phyloP scores from a whole-genome alignment of 2,797 vertebrate species.

The Falco biarmicus region DNA sequence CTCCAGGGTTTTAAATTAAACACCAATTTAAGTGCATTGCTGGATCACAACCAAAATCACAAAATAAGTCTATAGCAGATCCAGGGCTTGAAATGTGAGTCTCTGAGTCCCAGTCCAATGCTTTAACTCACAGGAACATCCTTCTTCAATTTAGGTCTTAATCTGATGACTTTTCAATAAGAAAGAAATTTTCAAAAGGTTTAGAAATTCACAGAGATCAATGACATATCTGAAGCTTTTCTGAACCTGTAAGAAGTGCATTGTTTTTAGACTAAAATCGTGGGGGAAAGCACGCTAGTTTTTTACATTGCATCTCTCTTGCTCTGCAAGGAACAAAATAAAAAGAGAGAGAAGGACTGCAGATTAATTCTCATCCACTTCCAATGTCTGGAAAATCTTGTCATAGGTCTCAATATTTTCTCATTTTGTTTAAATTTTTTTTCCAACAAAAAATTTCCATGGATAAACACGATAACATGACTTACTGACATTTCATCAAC shows the following conservation, averaged over 20 bases:
- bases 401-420: background rate
- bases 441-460: background rate
- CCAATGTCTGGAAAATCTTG: background rate
- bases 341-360: background rate
- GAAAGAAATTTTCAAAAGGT: background rate
- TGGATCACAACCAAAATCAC: conserved; percentile 44
- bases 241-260: background rate
- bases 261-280: background rate
- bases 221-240: background rate
- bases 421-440: background rate
- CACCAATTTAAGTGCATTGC: conserved; percentile 12
- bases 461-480: background rate
- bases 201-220: background rate
- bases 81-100: conserved; percentile 20
- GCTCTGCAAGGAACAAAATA: background rate
- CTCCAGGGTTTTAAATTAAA: conserved; percentile 50
- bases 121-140: background rate
- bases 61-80: background rate
- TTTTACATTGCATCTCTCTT: background rate
- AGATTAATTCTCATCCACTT: background rate
- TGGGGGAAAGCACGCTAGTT: background rate
- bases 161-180: conserved; percentile 19
- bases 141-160: conserved; percentile 18
- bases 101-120: background rate
- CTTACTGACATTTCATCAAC: conserved; percentile 5